Evolutionary conservation across 1,140 invertebrate species (phyloP).

Genomic region (Trichonephila inaurata): DNA sequence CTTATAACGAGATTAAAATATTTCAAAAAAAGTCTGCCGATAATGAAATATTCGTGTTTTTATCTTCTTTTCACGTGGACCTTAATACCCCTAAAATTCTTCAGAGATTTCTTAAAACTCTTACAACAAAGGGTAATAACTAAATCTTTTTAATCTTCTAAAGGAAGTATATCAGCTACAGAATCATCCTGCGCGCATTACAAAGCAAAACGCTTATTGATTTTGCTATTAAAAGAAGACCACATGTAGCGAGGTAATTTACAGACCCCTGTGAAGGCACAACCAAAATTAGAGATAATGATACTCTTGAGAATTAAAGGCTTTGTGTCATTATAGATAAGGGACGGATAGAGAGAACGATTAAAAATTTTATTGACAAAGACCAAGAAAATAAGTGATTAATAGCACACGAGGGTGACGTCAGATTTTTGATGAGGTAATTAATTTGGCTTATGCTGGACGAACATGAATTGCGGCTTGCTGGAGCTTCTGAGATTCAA

Average conservation of each 20-base stretch:
- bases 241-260: constrained; percentile 25
- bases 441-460: constrained; percentile 39
- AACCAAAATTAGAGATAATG: constrained; percentile 70
- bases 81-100: neutral
- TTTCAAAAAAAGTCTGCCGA: neutral
- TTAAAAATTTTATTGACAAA: constrained; percentile 65
- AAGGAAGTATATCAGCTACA: neutral
- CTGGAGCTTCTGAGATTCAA: neutral
- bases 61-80: neutral
- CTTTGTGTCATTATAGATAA: constrained; percentile 59
- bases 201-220: constrained; percentile 61
- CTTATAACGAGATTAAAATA: neutral
- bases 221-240: constrained; percentile 59
- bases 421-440: constrained; percentile 50
- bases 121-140: neutral
- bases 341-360: neutral
- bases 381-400: constrained; percentile 24
- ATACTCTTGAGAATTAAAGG: constrained; percentile 24
- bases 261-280: constrained; percentile 19
- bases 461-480: neutral
- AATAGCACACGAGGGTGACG: constrained; percentile 35
- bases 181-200: neutral
- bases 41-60: neutral
- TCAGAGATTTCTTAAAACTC: neutral
- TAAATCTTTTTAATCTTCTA: neutral